Conservation (phyloP, 2,888 invertebrate genomes). For the Leptinotarsa tumamoca region DNA sequence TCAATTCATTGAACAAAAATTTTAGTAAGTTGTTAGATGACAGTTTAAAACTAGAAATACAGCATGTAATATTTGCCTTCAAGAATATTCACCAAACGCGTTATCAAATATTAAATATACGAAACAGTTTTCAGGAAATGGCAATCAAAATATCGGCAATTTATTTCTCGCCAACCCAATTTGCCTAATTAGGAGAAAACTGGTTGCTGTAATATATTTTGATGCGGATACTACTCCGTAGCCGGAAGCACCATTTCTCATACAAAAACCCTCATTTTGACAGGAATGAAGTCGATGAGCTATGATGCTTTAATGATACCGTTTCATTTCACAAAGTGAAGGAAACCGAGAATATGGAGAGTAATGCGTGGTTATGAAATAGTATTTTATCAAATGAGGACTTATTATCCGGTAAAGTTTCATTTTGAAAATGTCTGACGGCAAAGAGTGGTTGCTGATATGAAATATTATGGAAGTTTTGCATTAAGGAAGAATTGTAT, state of each 20-base stretch:
- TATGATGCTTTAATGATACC: conserved; percentile 9
- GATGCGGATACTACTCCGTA: conserved; percentile 23
- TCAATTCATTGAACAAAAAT: not conserved
- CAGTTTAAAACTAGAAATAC: conserved; percentile 9
- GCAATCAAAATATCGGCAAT: conserved; percentile 24
- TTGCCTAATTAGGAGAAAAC: conserved; percentile 25
- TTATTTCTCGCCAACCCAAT: conserved; percentile 24
- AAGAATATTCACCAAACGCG: not conserved
- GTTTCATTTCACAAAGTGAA: not conserved
- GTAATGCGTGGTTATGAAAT: not conserved
- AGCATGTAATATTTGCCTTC: conserved; percentile 1
- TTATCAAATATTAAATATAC: not conserved
- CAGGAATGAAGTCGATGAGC: conserved; percentile 14
- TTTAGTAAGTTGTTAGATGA: not conserved
- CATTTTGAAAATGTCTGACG: too few species aligned
- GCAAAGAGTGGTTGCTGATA: too few species aligned
- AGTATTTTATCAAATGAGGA: not conserved
- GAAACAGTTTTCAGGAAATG: not conserved
- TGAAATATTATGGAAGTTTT: too few species aligned
- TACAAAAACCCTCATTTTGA: conserved; percentile 14
- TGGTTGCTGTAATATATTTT: conserved; percentile 26
- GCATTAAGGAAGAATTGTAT: too few species aligned
- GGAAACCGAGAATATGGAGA: not conserved
- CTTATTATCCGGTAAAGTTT: not conserved
- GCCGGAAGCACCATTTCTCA: conserved; percentile 4